Conservation (phyloP, 2,888 invertebrate genomes). For the Mamestra brassicae region DNA sequence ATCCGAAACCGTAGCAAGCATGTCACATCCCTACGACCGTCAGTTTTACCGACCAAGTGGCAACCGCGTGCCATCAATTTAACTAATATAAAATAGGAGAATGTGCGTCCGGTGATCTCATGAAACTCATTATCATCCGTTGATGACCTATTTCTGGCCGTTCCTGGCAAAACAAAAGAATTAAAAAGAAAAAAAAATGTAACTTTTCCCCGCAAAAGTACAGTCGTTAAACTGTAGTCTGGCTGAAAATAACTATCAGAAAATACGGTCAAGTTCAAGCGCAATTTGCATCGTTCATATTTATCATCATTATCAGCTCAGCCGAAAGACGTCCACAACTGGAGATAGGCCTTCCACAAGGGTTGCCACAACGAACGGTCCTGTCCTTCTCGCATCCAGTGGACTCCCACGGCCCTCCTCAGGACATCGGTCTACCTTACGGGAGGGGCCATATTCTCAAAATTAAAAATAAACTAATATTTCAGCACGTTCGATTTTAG, state of each 20-base stretch:
- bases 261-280: slow-evolving; percentile 32
- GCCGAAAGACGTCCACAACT: not conserved
- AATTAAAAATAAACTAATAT: too few species aligned
- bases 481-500: too few species aligned
- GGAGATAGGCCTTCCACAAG: too few species aligned
- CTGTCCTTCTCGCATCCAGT: too few species aligned
- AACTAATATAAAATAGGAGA: slow-evolving; percentile 75
- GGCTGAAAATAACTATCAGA: slow-evolving; percentile 1
- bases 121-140: slow-evolving; percentile 66
- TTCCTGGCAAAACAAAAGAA: slow-evolving; percentile 38
- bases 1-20: slow-evolving; percentile 18
- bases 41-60: slow-evolving; percentile 61
- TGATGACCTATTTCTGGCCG: slow-evolving; percentile 60
- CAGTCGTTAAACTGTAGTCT: not conserved
- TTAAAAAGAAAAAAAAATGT: slow-evolving; percentile 15
- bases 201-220: not conserved
- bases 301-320: not conserved
- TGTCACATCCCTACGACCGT: slow-evolving; percentile 57
- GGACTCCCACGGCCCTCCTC: too few species aligned
- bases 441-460: too few species aligned
- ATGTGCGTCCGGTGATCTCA: slow-evolving; percentile 71
- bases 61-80: slow-evolving; percentile 70
- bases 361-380: too few species aligned
- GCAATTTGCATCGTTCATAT: not conserved
- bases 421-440: too few species aligned